A percentile compares a stretch with the other conserved stretches of the same genome.
These are phyloP conservation scores for Lepeophtheirus nordmannii DNA, from an alignment of 2,888 invertebrate species.

Conservation along the genomic window DNA sequence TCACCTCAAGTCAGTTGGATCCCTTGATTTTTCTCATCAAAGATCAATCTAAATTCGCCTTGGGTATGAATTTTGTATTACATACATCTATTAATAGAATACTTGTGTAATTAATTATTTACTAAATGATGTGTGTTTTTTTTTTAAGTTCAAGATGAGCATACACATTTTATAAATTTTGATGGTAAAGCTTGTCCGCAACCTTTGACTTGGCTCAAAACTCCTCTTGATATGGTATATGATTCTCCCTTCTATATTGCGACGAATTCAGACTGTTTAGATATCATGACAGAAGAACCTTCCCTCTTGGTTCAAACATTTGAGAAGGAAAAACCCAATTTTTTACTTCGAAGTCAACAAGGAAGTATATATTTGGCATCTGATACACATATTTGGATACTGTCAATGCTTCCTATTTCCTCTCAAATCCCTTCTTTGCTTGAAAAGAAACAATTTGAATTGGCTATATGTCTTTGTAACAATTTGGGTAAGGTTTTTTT, in stretches of 20 bases:
- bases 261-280: conserved; percentile 60
- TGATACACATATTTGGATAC: conserved; percentile 70
- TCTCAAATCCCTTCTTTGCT: conserved; percentile 69
- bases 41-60: neutral
- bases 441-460: conserved; percentile 77
- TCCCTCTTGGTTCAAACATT: conserved; percentile 63
- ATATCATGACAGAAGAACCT: conserved; percentile 71
- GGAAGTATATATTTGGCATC: conserved; percentile 71
- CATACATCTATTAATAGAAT: too few species aligned
- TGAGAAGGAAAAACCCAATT: conserved; percentile 40
- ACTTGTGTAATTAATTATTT: neutral
- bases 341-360: conserved; percentile 52
- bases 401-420: conserved; percentile 60
- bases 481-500: conserved; percentile 24
- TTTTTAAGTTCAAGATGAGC: conserved; percentile 10
- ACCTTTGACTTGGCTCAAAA: conserved; percentile 50
- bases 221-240: conserved; percentile 58
- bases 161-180: neutral
- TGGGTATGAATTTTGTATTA: neutral
- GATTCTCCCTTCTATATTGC: conserved; percentile 85
- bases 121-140: too few species aligned
- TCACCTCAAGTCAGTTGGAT: neutral
- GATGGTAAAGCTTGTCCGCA: neutral
- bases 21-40: neutral
- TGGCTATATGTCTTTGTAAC: conserved; percentile 58